Base-by-base conservation (phyloP, 2,113 vertebrate species). In the Mustela lutreola region DNA sequence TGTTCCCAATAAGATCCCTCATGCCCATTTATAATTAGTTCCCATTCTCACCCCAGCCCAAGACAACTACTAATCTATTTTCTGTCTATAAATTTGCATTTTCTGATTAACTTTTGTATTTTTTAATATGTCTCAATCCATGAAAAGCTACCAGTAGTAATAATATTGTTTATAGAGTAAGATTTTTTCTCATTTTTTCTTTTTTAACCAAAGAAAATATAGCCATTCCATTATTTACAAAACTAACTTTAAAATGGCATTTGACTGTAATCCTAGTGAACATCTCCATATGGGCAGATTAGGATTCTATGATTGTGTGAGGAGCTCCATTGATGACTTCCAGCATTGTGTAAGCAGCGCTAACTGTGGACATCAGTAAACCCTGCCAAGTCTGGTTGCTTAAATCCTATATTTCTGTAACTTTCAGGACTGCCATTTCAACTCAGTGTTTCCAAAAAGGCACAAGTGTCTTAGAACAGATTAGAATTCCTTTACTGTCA, bases 191-290 rank as follows among this genome's bases (percentile, higher is more conserved):
- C 58, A 8, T n/a, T 85, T 76, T 73, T 42, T 48, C 21, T 83
- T 65, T 83, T 87, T 93, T 93, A 95, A 82, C 36, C 53, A 79
- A 88, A 92, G 62, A 15, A 91, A 81, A 83, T 67, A n/a, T 58
- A n/a, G 42, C 56, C 11, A 9, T 42, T 75, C 53, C 73, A 65
- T 91, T 22, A 81, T 94, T 85, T 24, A 60, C 42, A 80, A 89
- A 90, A 71, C 45, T 50, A 79, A 81, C 50, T 84, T 95, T 56
- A 95, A 91, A 96, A 80, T 96, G 50, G 45, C 62, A 75, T n/a
- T 91, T 78, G 56, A 62, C 15, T 14, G 0, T 70, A 67, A n/a
- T 83, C 45, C 53, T 28, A 84, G 80, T 53, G 42, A 96, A 36
- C 48, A 50, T 94, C 90, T 97, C 83, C 39, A 8, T 3, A 28